Conservation (phyloP, 2,888 invertebrate species). For the Tenodera sinensis region DNA sequence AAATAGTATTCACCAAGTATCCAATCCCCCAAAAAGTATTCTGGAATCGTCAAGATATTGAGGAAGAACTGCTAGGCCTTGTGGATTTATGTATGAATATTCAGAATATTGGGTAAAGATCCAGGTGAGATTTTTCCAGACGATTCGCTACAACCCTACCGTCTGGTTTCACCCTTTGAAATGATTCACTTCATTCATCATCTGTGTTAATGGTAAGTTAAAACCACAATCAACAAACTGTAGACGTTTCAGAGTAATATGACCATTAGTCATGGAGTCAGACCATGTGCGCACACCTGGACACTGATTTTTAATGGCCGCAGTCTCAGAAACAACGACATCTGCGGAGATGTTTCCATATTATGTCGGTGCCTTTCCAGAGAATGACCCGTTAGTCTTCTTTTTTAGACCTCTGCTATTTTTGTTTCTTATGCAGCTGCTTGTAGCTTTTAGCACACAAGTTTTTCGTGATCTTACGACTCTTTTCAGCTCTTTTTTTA, state of each 20-base stretch:
- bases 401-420: background rate
- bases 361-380: background rate
- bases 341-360: background rate
- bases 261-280: background rate
- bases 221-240: background rate
- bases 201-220: background rate
- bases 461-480: background rate
- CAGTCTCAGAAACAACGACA: background rate
- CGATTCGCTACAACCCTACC: no score
- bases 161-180: background rate
- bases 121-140: no score
- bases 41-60: no score
- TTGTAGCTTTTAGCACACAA: background rate
- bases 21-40: no score
- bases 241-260: background rate
- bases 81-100: no score
- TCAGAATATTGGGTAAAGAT: no score
- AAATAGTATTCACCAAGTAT: no score
- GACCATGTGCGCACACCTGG: background rate
- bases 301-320: background rate
- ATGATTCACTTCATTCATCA: background rate
- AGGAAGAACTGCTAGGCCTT: no score
- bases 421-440: background rate
- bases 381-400: background rate
- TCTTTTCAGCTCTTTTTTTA: no score